These are phyloP conservation scores for Marcusenius ussheri DNA, from an alignment of 2,113 vertebrate genomes.

Conservation along the genomic window DNA sequence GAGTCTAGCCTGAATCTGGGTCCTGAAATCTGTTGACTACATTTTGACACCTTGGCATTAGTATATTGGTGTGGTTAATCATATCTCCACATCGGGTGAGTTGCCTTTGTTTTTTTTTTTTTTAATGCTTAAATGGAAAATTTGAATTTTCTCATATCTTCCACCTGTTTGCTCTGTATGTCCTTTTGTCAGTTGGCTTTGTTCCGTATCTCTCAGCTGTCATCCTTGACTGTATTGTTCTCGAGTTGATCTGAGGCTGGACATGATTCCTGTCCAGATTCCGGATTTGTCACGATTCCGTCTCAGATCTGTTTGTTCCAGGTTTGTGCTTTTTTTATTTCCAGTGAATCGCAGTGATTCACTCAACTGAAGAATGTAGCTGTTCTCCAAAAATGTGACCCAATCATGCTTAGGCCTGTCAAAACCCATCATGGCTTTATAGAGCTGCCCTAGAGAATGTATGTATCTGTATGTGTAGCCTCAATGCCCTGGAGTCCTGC, in stretches of 20 bases:
- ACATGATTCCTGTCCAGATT: not conserved
- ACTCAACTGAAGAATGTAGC: not conserved
- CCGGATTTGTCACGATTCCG: not conserved
- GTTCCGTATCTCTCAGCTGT: not conserved
- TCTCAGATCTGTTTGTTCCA: not conserved
- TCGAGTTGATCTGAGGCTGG: not conserved
- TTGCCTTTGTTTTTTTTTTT: not conserved
- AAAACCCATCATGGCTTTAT: not conserved
- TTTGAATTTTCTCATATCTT: not conserved
- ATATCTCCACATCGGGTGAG: not conserved
- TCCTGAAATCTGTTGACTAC: not conserved
- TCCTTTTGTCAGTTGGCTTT: not conserved
- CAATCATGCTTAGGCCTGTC: not conserved
- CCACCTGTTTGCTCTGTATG: not conserved
- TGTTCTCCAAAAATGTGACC: not conserved
- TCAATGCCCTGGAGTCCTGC: not conserved
- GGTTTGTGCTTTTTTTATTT: not conserved
- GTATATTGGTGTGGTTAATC: not conserved
- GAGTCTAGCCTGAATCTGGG: not conserved
- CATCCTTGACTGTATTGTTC: not conserved
- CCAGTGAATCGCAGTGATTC: not conserved
- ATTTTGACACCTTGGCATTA: not conserved
- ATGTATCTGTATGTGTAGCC: not conserved
- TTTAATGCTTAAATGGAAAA: not conserved
- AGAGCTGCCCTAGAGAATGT: not conserved